Evolutionary conservation across 2,888 invertebrate species (phyloP), one percentile per base, ranked within the genome.

Genomic region (Argyra leucocephala): DNA sequence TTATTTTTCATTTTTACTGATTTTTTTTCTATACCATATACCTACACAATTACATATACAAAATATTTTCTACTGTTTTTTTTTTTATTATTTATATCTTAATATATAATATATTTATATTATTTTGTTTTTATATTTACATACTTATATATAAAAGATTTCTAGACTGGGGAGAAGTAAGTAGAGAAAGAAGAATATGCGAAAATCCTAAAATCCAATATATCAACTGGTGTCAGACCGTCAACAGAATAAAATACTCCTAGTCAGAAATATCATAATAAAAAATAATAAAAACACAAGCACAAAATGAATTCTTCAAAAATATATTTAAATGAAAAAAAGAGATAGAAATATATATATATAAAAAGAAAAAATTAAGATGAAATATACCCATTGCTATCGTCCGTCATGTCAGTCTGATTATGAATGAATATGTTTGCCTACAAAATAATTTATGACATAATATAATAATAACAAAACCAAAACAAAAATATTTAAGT

Each of bases 221-320:
- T 61, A 61, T 61, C 61, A 61, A 61, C 61, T 61, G 61, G 61
- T 61, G 61, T 61, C 61, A 61, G 61, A 61, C n/a, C 48, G 48
- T 48, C 48, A 48, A 18, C 18, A 18, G 18, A 48, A 48, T 48
- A 48, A 48, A 48, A 48, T 48, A 48, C 48, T 48, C 15, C 48
- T 18, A 48, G 48, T 48, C 48, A 48, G 15, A 9, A 48, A 37
- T 9, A 37, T 3, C 3, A n/a, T n/a, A 31, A 31, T 10, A 31
- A 31, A 31, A 48, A n/a, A 48, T n/a, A 12, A 48, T 9, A 48
- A 18, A 15, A 48, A 48, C 5, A 5, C 12, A 15, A 48, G 48
- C 12, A 48, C 3, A 31, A 31, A 31, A 31, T 31, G 12, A 31
- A 10, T 31, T 48, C 12, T 18, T 48, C 12, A 15, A 12, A 12